Percentiles rank a stretch among this genome's conserved stretches.
phyloP scores from a whole-genome alignment of 2,888 invertebrate species.

The Leucophora obtusa region DNA sequence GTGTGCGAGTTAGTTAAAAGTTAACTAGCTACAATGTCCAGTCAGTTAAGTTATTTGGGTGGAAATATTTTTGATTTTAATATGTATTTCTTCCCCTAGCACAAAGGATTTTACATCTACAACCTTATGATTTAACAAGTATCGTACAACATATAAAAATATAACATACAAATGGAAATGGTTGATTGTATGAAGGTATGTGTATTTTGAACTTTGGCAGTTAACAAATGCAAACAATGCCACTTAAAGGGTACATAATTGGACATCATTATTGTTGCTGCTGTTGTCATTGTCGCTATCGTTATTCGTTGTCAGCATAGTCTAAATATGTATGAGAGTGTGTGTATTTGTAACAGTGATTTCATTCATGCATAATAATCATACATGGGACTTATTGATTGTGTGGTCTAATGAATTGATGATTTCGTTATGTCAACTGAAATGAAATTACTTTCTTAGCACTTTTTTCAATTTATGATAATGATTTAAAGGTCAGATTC shows the following conservation, averaged over 20 bases:
- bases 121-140: slow-evolving; percentile 35
- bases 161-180: not conserved
- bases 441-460: too few species aligned
- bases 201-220: slow-evolving; percentile 36
- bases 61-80: not conserved
- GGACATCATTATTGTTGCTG: slow-evolving; percentile 37
- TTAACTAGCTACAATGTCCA: slow-evolving; percentile 30
- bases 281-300: slow-evolving; percentile 11
- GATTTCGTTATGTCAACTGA: too few species aligned
- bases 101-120: not conserved
- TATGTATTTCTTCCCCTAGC: not conserved
- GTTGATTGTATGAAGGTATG: not conserved
- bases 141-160: not conserved
- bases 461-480: too few species aligned
- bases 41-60: slow-evolving; percentile 9
- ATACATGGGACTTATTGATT: too few species aligned
- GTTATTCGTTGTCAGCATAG: slow-evolving; percentile 22
- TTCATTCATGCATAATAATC: slow-evolving; percentile 31
- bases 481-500: too few species aligned
- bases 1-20: slow-evolving; percentile 10
- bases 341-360: slow-evolving; percentile 35
- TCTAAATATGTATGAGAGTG: too few species aligned
- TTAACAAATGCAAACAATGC: slow-evolving; percentile 51
- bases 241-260: slow-evolving; percentile 47
- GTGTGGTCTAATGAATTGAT: too few species aligned